A percentile compares a stretch with the other conserved stretches of the same genome.
Evolutionary conservation across 2,797 vertebrate genomes (phyloP).

Genomic region (Fringilla coelebs): DNA sequence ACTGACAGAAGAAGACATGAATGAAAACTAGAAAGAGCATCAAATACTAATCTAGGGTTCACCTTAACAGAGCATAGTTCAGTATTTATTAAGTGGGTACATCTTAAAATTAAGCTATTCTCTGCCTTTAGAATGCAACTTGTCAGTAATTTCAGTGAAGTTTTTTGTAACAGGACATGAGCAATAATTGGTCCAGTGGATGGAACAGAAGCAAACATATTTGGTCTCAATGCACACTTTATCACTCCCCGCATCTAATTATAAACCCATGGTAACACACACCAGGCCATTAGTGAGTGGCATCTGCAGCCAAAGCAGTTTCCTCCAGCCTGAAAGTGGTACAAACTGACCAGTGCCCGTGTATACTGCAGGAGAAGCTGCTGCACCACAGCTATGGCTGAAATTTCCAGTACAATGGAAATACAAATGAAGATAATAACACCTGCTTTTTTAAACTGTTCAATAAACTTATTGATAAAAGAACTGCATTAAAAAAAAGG

Average conservation of each 20-base stretch:
- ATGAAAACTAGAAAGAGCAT: not conserved
- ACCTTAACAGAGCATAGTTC: not conserved
- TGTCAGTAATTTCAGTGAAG: not conserved
- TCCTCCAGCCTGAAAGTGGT: not conserved
- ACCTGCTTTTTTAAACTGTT: not conserved
- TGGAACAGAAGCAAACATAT: not conserved
- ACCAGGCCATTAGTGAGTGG: not conserved
- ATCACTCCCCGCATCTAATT: not conserved
- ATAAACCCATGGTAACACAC: not conserved
- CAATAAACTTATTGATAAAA: not conserved
- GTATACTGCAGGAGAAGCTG: not conserved
- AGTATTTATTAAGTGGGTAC: not conserved
- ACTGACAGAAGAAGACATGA: not conserved
- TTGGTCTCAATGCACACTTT: not conserved
- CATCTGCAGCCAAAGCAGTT: not conserved
- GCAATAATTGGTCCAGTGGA: not conserved
- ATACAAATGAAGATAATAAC: not conserved
- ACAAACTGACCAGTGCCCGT: not conserved
- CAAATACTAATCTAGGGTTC: not conserved
- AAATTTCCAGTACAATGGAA: not conserved
- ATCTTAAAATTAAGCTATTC: not conserved
- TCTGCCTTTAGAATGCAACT: not conserved
- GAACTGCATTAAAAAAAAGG: not conserved
- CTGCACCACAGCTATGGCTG: not conserved
- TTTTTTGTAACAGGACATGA: not conserved